These are phyloP conservation scores for Lithophane ornitopus DNA, from an alignment of 2,888 invertebrate species.

Conservation along the genomic window DNA sequence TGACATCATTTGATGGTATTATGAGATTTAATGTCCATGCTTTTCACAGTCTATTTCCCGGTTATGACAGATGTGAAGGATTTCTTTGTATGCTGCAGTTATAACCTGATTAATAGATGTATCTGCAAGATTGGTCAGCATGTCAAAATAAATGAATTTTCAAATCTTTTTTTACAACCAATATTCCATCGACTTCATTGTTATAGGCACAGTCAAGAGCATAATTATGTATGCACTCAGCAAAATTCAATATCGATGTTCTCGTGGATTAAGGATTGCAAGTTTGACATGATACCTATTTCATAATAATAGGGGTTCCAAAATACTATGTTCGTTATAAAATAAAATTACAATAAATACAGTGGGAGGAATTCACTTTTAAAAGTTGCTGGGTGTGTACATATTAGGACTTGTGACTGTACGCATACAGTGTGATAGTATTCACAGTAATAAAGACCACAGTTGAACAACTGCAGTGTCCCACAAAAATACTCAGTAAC, in stretches of 20 bases:
- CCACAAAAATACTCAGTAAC: constrained; percentile 3
- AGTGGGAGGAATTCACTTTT: too few species aligned
- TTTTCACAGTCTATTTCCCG: not conserved
- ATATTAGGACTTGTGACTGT: too few species aligned
- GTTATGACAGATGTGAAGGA: not conserved
- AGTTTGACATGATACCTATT: too few species aligned
- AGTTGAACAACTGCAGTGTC: not conserved
- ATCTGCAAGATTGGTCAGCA: too few species aligned
- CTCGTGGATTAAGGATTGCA: too few species aligned
- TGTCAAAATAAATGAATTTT: not conserved
- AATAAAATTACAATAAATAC: too few species aligned
- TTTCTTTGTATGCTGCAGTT: not conserved
- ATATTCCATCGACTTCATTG: not conserved
- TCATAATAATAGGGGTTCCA: too few species aligned
- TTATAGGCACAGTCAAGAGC: not conserved
- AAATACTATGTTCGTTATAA: too few species aligned
- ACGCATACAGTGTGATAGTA: not conserved
- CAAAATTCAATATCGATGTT: too few species aligned
- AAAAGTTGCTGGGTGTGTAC: too few species aligned
- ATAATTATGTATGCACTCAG: too few species aligned
- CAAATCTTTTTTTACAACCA: not conserved
- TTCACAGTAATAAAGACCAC: not conserved
- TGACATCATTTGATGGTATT: not conserved
- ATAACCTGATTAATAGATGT: not conserved
- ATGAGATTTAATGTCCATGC: not conserved